Conservation (phyloP, 2,113 vertebrate genomes). For the Megaptera novaeangliae region DNA sequence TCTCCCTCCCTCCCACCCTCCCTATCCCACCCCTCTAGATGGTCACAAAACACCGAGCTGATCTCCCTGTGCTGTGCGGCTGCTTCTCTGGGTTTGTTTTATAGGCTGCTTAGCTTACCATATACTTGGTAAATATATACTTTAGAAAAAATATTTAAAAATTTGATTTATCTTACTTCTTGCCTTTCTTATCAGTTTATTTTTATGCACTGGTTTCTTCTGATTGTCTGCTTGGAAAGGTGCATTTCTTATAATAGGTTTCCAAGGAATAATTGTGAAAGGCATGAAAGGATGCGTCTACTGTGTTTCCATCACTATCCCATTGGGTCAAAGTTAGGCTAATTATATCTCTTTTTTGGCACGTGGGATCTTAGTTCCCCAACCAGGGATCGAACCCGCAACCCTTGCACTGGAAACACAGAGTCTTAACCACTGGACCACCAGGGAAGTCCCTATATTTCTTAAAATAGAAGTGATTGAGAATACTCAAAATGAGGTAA, state of each 20-base stretch:
- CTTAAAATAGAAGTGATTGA: conserved; percentile 22
- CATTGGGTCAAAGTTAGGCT: not conserved
- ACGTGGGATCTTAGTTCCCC: no score
- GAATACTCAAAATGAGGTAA: not conserved
- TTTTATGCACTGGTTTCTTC: not conserved
- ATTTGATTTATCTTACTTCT: not conserved
- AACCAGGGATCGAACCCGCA: no score
- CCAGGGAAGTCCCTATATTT: not conserved
- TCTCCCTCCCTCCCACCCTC: no score
- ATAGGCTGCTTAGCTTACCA: not conserved
- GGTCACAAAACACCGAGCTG: no score
- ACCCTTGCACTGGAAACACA: no score
- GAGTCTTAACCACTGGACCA: no score
- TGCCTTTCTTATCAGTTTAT: not conserved
- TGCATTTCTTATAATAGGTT: not conserved
- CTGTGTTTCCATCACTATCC: not conserved
- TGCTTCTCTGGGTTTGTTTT: not conserved
- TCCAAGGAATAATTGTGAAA: not conserved
- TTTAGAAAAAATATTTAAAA: not conserved
- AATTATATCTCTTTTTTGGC: not conserved
- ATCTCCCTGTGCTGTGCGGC: no score
- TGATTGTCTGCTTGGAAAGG: not conserved
- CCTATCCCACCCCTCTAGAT: no score
- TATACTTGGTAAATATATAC: not conserved
- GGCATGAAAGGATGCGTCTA: not conserved